Conservation (phyloP, 1,140 invertebrate species). For the Nasonia giraulti region DNA sequence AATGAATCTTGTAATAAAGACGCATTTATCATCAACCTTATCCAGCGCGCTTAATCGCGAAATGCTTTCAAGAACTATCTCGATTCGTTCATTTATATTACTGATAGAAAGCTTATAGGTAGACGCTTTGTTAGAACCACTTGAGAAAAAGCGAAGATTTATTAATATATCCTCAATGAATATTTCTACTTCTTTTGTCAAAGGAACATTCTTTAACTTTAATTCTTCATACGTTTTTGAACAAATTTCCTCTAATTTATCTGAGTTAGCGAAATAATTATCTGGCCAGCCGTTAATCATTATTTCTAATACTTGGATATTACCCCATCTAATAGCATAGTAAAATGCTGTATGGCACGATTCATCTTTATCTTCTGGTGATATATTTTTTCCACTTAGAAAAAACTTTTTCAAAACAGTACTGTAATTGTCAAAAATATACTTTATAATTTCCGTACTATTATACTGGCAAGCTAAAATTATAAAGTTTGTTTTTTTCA, state of each 20-base stretch:
- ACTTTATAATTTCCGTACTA: slow-evolving; percentile 26
- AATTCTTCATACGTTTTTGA: slow-evolving; percentile 17
- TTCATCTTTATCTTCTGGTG: slow-evolving; percentile 23
- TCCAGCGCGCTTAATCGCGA: neutral
- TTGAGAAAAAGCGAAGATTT: slow-evolving; percentile 1
- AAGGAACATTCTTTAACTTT: slow-evolving; percentile 6
- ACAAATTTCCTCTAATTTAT: slow-evolving; percentile 34
- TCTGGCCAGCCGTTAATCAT: slow-evolving; percentile 15
- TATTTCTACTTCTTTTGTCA: slow-evolving; percentile 3
- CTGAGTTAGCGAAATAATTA: slow-evolving; percentile 15
- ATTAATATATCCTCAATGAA: slow-evolving; percentile 18
- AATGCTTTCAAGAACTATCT: slow-evolving; percentile 13
- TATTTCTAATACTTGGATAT: neutral
- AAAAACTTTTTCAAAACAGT: neutral
- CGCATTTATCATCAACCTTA: neutral
- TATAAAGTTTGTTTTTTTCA: slow-evolving; percentile 26
- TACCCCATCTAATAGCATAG: slow-evolving; percentile 13
- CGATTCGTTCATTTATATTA: slow-evolving; percentile 10
- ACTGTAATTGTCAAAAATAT: slow-evolving; percentile 12
- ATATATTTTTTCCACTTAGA: neutral
- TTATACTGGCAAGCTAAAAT: slow-evolving; percentile 18
- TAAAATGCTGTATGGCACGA: slow-evolving; percentile 26
- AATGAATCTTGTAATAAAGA: slow-evolving; percentile 13
- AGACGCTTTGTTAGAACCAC: neutral
- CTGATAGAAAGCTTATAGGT: neutral